Conservation (phyloP, 2,888 invertebrate genomes). For the Lingula anatina region DNA sequence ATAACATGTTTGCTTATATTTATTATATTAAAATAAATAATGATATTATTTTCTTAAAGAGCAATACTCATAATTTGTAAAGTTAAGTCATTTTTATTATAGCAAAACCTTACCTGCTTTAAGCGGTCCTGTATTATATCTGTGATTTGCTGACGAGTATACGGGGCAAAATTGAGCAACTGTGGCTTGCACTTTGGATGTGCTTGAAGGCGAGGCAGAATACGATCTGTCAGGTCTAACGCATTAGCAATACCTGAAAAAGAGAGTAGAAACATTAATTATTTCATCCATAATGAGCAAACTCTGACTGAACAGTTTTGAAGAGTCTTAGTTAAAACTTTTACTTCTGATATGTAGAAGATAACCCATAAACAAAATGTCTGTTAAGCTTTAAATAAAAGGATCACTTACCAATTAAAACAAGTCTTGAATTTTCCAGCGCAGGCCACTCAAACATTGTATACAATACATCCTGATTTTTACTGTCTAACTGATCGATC, state of each 20-base stretch:
- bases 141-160: slow-evolving; percentile 82
- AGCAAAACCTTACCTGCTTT: slow-evolving; percentile 51
- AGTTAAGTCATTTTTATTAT: too few species aligned
- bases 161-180: slow-evolving; percentile 85
- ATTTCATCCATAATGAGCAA: too few species aligned
- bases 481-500: slow-evolving; percentile 80
- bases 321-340: too few species aligned
- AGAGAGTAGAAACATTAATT: too few species aligned
- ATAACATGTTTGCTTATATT: too few species aligned
- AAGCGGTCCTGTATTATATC: slow-evolving; percentile 78
- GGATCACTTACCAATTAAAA: slow-evolving; percentile 66
- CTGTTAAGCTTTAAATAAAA: too few species aligned
- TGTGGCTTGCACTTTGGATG: slow-evolving; percentile 57
- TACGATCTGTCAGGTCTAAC: slow-evolving; percentile 85
- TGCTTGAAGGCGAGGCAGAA: slow-evolving; percentile 79
- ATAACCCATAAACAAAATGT: too few species aligned
- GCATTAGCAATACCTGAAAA: slow-evolving; percentile 77
- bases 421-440: slow-evolving; percentile 62
- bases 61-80: too few species aligned
- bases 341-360: too few species aligned
- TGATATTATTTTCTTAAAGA: too few species aligned
- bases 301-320: too few species aligned
- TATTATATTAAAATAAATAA: too few species aligned
- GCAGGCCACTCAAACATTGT: slow-evolving; percentile 92
- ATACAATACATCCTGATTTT: slow-evolving; percentile 80